These are phyloP conservation scores for Encarsia formosa DNA, from an alignment of 2,888 invertebrate species.

Conservation along the genomic window DNA sequence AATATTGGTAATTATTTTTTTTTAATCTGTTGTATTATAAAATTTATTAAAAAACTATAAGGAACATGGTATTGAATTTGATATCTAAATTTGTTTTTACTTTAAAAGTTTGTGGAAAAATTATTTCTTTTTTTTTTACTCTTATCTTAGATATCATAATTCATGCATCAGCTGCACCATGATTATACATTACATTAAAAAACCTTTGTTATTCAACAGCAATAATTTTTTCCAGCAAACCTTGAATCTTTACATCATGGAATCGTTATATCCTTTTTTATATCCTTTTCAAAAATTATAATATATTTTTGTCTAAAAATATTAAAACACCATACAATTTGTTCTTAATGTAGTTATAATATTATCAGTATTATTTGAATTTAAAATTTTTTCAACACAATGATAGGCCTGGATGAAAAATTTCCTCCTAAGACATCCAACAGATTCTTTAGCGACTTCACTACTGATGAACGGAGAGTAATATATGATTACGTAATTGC, in stretches of 20 bases:
- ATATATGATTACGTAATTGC: conserved; percentile 47
- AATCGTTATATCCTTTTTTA: conserved; percentile 48
- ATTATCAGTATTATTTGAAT: conserved; percentile 4
- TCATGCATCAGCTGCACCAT: too few species aligned
- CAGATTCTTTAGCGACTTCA: conserved; percentile 48
- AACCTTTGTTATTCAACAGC: conserved; percentile 33
- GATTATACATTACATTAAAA: too few species aligned
- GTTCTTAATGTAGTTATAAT: background rate
- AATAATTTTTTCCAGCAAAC: conserved; percentile 46
- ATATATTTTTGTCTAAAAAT: background rate
- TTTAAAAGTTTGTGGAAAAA: too few species aligned
- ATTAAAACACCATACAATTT: background rate
- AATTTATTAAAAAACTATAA: too few species aligned
- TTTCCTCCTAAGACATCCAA: conserved; percentile 49
- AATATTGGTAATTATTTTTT: conserved; percentile 39
- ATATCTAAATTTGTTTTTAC: too few species aligned
- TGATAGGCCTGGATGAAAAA: conserved; percentile 43
- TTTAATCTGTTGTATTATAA: too few species aligned
- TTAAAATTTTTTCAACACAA: conserved; percentile 30
- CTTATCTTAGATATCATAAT: too few species aligned
- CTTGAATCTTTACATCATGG: conserved; percentile 42
- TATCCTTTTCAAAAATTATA: conserved; percentile 40
- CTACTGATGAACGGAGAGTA: conserved; percentile 45
- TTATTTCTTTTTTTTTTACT: too few species aligned
- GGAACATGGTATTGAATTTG: too few species aligned